Percentiles rank a stretch among this genome's conserved stretches.
Evolutionary conservation across 2,797 vertebrate species (phyloP).

Genomic region (Myotis daubentonii): DNA sequence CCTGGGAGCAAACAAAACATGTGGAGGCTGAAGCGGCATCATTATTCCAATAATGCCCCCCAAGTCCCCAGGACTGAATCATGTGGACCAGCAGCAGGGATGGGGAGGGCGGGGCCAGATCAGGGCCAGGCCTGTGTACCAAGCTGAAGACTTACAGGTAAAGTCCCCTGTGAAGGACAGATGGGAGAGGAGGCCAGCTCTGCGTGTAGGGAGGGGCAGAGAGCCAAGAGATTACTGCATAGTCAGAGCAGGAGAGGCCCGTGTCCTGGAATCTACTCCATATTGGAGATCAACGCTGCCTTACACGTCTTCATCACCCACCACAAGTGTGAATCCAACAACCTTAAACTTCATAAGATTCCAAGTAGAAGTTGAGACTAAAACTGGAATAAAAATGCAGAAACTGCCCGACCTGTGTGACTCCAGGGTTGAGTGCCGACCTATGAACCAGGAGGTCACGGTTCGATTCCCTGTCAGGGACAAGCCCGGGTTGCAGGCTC

Average conservation of each 20-base stretch:
- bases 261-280: fast-evolving
- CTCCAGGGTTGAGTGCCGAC: background rate
- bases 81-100: too few species aligned
- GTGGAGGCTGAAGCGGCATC: background rate
- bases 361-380: background rate
- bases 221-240: too few species aligned
- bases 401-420: background rate
- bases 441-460: too few species aligned
- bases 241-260: too few species aligned
- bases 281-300: background rate
- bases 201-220: background rate
- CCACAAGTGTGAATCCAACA: background rate
- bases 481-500: too few species aligned
- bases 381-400: background rate
- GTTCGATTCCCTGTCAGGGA: too few species aligned
- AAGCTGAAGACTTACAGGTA: background rate
- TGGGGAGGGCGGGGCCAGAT: fast-evolving
- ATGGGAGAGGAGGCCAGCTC: background rate
- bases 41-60: background rate
- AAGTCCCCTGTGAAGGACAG: too few species aligned
- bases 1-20: background rate
- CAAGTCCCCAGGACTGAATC: background rate
- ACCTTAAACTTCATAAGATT: background rate
- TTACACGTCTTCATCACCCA: background rate
- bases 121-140: background rate